phyloP scores from a whole-genome alignment of 2,113 vertebrate genomes.

The Cynoglossus semilaevis region DNA sequence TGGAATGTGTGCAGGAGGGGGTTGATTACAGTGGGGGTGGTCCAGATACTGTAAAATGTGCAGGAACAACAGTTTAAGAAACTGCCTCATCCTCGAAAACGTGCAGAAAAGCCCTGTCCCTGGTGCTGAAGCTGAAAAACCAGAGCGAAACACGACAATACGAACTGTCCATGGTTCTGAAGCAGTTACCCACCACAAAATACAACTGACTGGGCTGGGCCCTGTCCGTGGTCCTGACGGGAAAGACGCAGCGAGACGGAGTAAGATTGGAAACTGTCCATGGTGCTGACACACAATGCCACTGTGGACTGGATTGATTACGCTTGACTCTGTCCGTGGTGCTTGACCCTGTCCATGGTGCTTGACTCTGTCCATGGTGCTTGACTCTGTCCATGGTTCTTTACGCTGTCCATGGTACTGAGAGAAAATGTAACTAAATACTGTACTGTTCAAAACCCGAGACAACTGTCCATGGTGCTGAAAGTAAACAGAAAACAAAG shows the following conservation, averaged over 20 bases:
- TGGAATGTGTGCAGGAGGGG: not conserved
- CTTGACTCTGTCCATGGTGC: too few relatives aligned
- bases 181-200: not conserved
- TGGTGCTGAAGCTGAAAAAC: not conserved
- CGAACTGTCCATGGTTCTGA: not conserved
- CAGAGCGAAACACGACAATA: not conserved
- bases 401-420: too few relatives aligned
- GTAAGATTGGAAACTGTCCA: not conserved
- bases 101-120: not conserved
- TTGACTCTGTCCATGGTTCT: too few relatives aligned
- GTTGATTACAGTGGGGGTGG: not conserved
- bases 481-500: not conserved
- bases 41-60: not conserved
- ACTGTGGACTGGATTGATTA: too few relatives aligned
- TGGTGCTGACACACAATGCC: too few relatives aligned
- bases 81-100: not conserved
- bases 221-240: not conserved
- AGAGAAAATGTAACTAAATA: too few relatives aligned
- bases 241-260: too few relatives aligned
- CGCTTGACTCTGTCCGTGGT: too few relatives aligned
- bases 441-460: too few relatives aligned
- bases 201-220: too few relatives aligned
- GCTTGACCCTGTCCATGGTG: too few relatives aligned
- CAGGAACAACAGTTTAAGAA: not conserved
- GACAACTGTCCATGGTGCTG: not conserved